A percentile compares a stretch with the other conserved stretches of the same genome.
Conservation (phyloP, 2,113 vertebrate genomes). For the Vidua chalybeata region DNA sequence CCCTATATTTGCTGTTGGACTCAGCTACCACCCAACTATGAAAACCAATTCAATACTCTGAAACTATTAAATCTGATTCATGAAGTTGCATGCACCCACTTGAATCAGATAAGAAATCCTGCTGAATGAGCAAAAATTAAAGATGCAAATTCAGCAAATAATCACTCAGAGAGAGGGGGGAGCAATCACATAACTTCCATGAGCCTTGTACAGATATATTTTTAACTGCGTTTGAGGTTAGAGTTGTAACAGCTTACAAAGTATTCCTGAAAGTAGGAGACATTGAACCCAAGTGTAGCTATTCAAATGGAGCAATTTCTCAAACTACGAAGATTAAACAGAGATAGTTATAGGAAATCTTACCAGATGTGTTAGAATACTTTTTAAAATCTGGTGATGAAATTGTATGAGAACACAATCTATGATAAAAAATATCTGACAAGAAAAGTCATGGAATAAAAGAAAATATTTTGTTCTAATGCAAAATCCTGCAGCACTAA, state of each 20-base stretch:
- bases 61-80: background rate
- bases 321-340: background rate
- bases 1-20: background rate
- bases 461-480: background rate
- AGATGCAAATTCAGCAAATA: background rate
- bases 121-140: background rate
- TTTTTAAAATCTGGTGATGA: background rate
- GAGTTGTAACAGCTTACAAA: background rate
- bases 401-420: background rate
- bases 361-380: background rate
- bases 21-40: background rate
- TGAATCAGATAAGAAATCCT: background rate
- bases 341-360: background rate
- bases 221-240: background rate
- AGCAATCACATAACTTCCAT: background rate
- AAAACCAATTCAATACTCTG: background rate
- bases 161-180: background rate
- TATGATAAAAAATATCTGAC: background rate
- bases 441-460: background rate
- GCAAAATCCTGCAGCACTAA: background rate
- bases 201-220: background rate
- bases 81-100: background rate
- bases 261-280: background rate
- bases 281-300: background rate
- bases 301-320: background rate